Percentiles rank a stretch among this genome's conserved stretches.
These are phyloP conservation scores for Speoplatyrhinus poulsoni DNA, from an alignment of 2,113 vertebrate species.

Conservation along the genomic window DNA sequence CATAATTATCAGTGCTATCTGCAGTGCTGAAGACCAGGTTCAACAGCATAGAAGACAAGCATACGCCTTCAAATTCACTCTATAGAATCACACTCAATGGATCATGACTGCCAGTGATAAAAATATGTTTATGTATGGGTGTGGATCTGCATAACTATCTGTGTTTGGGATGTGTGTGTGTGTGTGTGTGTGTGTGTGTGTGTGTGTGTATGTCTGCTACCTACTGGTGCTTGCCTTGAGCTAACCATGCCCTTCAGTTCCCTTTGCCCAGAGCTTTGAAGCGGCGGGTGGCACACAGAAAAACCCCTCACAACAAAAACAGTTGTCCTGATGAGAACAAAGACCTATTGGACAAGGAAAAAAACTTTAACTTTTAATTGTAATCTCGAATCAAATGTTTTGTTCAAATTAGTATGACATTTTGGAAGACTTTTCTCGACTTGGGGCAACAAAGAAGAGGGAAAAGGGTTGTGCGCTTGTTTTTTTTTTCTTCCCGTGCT, in stretches of 20 bases:
- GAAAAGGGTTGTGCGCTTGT: no score
- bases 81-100: no score
- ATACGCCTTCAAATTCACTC: neutral
- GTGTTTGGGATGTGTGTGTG: neutral
- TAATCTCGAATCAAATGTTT: constrained; percentile 1
- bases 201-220: constrained; percentile 12
- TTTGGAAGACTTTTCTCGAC: no score
- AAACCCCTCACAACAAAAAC: constrained; percentile 32
- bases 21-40: constrained; percentile 16
- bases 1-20: constrained; percentile 65
- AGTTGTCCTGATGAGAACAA: constrained; percentile 48
- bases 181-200: neutral
- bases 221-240: constrained; percentile 70
- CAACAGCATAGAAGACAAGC: constrained; percentile 27
- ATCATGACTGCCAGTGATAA: no score
- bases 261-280: constrained; percentile 67
- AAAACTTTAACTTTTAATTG: constrained; percentile 35
- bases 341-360: constrained; percentile 26
- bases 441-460: no score
- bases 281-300: constrained; percentile 32
- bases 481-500: no score
- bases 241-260: constrained; percentile 67
- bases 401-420: constrained; percentile 1
- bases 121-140: neutral
- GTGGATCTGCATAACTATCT: neutral